Conservation (phyloP, 2,797 vertebrate species). For the Epinephelus awoara region DNA sequence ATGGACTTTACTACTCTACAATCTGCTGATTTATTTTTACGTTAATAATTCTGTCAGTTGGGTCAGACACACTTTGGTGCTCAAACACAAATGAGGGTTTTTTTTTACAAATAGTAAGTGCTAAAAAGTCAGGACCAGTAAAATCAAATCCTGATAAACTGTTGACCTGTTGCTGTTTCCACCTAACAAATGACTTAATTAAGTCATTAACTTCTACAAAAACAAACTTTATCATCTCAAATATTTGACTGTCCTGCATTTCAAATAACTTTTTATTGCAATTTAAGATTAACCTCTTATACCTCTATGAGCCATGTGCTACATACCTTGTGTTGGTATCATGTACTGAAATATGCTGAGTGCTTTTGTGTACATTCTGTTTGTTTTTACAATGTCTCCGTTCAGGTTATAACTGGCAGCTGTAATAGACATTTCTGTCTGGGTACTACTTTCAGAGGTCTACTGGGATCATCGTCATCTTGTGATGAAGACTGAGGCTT, state of each 20-base stretch:
- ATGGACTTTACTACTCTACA: constrained; percentile 10
- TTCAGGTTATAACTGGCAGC: constrained; percentile 58
- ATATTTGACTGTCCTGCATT: constrained; percentile 16
- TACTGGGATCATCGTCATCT: constrained; percentile 13
- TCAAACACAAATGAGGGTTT: constrained; percentile 2
- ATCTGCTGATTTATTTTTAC: constrained; percentile 25
- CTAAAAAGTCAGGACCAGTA: background rate
- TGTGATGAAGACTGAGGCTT: constrained; percentile 38
- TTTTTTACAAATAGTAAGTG: constrained; percentile 6
- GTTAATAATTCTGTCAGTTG: constrained; percentile 39
- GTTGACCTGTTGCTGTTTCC: constrained; percentile 10
- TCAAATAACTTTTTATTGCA: constrained; percentile 4
- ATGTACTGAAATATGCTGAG: constrained; percentile 43
- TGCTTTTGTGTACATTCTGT: constrained; percentile 27
- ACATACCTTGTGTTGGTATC: constrained; percentile 32
- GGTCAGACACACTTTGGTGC: constrained; percentile 12
- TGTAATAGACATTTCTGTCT: constrained; percentile 39
- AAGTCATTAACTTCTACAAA: background rate
- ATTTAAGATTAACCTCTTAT: constrained; percentile 5
- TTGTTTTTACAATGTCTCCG: constrained; percentile 33
- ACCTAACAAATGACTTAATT: background rate
- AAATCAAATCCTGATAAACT: background rate
- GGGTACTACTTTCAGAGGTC: constrained; percentile 25
- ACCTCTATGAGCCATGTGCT: constrained; percentile 34
- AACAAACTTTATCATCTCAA: constrained; percentile 49